Percentiles rank a stretch among this genome's conserved stretches.
Conservation (phyloP, 2,888 invertebrate species). For the Noctuana brunneofusca region DNA sequence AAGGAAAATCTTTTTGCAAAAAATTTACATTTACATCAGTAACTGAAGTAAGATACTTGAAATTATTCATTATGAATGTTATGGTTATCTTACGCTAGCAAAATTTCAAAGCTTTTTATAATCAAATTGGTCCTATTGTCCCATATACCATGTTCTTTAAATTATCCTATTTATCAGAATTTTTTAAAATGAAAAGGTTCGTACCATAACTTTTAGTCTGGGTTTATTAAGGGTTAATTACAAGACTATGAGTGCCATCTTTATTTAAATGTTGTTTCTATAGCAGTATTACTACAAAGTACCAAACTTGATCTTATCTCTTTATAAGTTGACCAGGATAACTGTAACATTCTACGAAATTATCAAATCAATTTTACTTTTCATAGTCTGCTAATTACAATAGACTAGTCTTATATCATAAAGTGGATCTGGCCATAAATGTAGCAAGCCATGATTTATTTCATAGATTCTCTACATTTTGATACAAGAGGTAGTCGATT, state of each 20-base stretch:
- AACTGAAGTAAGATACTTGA: slow-evolving; percentile 11
- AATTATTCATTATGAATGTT: slow-evolving; percentile 26
- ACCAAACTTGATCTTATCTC: not conserved
- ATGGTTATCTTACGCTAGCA: slow-evolving; percentile 21
- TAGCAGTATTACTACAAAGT: not conserved
- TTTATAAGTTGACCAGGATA: slow-evolving; percentile 5
- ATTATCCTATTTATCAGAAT: not conserved
- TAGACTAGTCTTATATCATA: slow-evolving; percentile 34
- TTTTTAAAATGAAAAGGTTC: not conserved
- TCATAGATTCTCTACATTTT: slow-evolving; percentile 50
- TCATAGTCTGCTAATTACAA: slow-evolving; percentile 22
- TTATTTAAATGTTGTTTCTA: slow-evolving; percentile 12
- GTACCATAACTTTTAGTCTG: slow-evolving; percentile 19
- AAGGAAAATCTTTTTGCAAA: slow-evolving; percentile 6
- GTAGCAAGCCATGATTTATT: slow-evolving; percentile 29
- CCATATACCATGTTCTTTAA: not conserved
- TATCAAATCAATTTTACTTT: slow-evolving; percentile 21
- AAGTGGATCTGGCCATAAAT: slow-evolving; percentile 32
- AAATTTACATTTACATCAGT: slow-evolving; percentile 12
- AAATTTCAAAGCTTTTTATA: not conserved
- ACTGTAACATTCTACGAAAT: slow-evolving; percentile 21
- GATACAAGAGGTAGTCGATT: slow-evolving; percentile 64
- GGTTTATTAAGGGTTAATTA: slow-evolving; percentile 13
- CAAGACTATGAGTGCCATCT: slow-evolving; percentile 30
- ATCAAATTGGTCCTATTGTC: not conserved